Base-by-base conservation (phyloP, 2,797 vertebrate genomes). In the Acomys russatus region DNA sequence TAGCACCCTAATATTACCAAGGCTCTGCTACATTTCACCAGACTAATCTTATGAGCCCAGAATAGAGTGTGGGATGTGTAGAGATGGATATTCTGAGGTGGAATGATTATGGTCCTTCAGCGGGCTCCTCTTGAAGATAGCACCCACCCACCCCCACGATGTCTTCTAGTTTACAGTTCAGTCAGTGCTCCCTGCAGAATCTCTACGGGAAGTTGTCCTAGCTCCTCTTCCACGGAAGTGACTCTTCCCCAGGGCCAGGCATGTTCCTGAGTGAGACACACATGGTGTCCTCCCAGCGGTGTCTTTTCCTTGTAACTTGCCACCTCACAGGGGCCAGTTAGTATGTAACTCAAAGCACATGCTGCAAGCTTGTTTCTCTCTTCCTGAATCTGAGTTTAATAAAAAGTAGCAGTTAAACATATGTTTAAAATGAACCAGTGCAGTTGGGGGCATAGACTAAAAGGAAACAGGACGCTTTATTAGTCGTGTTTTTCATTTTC, bases 391-490 rank as follows among this genome's bases (percentile, higher is more conserved):
- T 90, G 97, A 96, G 94, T 96, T 97, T 96, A 97, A 97, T 98
- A 98, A 98, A 98, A 98, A 97, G 98, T 97, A 96, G 91, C 94
- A 96, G 98, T 99, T 99, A 99, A 98, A 98, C 96, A 98, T 97
- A 95, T 97, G 97, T 98, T 98, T 98, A 98, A 95, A 97, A 97
- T 96, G 90, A 97, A 95, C 94, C 93, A 77, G 91, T 95, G 38
- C 96, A 96, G 96, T 98, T 97, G 97, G 54, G 98, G 98, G 98
- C 98, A 98, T 98, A 98, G 98, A 98, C 98, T 98, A 97, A 98
- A 89, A 96, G 97, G 84, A 88, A 2, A 74, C 82, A 90, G 91
- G 73, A 96, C 63, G 63, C 86, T 96, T 97, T 97, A 94, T 97
- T 95, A 97, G 96, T 71, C 92, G 64, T 97, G 94, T 97, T 96